Conservation (phyloP, 2,113 vertebrate species). For the Cercopithecus mona region DNA sequence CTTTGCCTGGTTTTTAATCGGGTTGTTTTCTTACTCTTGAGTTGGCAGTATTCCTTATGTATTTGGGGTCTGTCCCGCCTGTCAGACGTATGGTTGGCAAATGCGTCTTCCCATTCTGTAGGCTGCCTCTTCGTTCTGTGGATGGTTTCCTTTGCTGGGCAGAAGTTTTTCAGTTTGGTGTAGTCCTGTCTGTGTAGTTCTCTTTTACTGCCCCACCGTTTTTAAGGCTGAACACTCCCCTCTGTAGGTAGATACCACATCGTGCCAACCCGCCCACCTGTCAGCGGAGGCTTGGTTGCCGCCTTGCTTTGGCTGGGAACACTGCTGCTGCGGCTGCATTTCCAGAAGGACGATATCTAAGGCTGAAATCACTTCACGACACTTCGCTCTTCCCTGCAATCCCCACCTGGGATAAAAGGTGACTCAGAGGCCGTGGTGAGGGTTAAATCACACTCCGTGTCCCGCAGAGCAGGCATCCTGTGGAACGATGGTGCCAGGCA, state of each 20-base stretch:
- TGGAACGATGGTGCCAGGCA: fast-evolving
- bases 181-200: not conserved
- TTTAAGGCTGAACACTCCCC: not conserved
- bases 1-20: not conserved
- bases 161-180: not conserved
- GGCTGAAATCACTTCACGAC: too few relatives aligned
- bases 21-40: not conserved
- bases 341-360: not conserved
- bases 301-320: not conserved
- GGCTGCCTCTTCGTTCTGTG: too few relatives aligned
- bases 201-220: not conserved
- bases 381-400: not conserved
- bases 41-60: not conserved
- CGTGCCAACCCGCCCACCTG: fast-evolving
- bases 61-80: too few relatives aligned
- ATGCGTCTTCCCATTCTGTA: not conserved
- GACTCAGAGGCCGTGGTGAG: not conserved
- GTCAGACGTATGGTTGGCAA: too few relatives aligned
- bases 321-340: not conserved
- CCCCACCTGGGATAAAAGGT: not conserved
- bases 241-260: fast-evolving
- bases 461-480: not conserved
- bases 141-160: not conserved
- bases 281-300: not conserved
- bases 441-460: not conserved